Evolutionary conservation across 2,113 vertebrate genomes (phyloP), one percentile per base, ranked within the genome.

Genomic region (Ptilonorhynchus violaceus): DNA sequence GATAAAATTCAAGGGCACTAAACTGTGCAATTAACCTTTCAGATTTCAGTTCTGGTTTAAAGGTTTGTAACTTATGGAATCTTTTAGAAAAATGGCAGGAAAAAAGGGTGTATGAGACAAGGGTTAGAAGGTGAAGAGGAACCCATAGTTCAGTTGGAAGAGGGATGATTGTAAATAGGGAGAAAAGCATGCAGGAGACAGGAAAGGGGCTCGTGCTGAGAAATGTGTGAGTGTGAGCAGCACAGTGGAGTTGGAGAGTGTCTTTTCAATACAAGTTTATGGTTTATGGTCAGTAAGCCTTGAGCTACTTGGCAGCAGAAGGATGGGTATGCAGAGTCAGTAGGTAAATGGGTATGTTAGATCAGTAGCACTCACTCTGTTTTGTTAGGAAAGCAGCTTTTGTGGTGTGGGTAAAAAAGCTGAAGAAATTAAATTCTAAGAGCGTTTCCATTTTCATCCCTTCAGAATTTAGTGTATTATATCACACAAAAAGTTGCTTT

Each of bases 11-110:
- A 33, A 52, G 46, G 28, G 22, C 53, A 13, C 21, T 62, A 22
- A 91, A 73, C n/a, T 58, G 15, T 68, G 41, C 49, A 79, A 24
- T 88, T 96, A 94, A 92, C 74, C 20, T 89, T 94, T 94, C 55
- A 30, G 49, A 64, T 91, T 41, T 80, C 72, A 75, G 23, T 85
- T 92, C n/a, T 68, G 35, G 7, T 69, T 79, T 79, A 69, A 73
- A 92, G 27, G 19, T 58, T 70, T 79, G 12, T 21, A 17, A 15
- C 53, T 55, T 33, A 35, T 39, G 30, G 52, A 70, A 80, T 47
- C 62, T 68, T 91, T 30, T 63, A 47, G 47, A n/a, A 44, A 89
- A 70, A 53, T 49, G 31, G 10, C 59, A 86, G 59, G 20, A 80
- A 86, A 50, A 75, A 37, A 58, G 15, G 3, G 9, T 75, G 1